Base-by-base conservation (phyloP, 1,140 invertebrate genomes). In the Condylostylus longicornis region DNA sequence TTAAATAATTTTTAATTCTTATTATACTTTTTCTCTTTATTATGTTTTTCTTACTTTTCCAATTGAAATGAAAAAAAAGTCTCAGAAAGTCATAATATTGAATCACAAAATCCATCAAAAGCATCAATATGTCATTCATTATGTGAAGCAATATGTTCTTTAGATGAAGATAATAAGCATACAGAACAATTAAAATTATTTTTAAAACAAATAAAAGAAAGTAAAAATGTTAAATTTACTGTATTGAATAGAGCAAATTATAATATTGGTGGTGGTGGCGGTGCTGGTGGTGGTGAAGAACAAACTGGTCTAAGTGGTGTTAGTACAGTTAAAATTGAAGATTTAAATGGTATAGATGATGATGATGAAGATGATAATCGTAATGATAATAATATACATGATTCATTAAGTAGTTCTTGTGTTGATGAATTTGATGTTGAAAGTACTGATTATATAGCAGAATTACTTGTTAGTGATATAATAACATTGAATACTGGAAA, bases 161-260 rank as follows among this genome's bases (percentile, higher is more conserved):
- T 81, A 20, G 78, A 82, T 48, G 75, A 79, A 44, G 74, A 79
- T 31, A 70, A 79, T 45, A 80, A 79, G 44, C 77, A 82, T 39
- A 77, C 74, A 0, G 66, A 71, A 34, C 70, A 80, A 46, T 74
- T 82, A 32, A 63, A 72, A 2, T 53, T 66, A 21, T 66, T 82
- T 6, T 49, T 78, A 12, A 55, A 61, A 14, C 63, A 69, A 35
- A 64, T 69, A 13, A 67, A 68, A 38, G 61, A 66, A n/a, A 56
- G 53, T 28, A 58, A 57, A 14, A 46, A 48, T n/a, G 21, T 53
- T 33, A 53, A 58, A 17, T 25, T 25, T n/a, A n/a, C n/a, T n/a
- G n/a, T n/a, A n/a, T n/a, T n/a, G n/a, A n/a, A n/a, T n/a, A n/a
- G n/a, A n/a, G n/a, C n/a, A n/a, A n/a, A n/a, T n/a, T n/a, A n/a